A percentile compares a stretch with the other conserved stretches of the same genome.
Conservation (phyloP, 2,888 invertebrate species). For the Salpingus planirostris region DNA sequence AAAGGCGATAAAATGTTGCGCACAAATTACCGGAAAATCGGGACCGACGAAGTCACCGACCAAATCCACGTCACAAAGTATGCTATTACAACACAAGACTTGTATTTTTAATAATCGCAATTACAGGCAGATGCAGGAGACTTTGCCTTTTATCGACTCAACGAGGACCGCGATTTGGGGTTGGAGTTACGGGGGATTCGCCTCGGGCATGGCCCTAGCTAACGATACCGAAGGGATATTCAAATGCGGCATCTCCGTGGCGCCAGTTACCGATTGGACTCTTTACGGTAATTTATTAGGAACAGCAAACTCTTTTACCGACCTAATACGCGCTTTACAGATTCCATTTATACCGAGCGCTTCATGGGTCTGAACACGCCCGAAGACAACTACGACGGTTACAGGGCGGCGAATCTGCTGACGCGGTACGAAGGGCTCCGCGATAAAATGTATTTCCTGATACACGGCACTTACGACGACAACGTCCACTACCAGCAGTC, state of each 20-base stretch:
- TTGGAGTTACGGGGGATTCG: conserved; percentile 97
- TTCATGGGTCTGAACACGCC: conserved; percentile 82
- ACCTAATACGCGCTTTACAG: conserved; percentile 43
- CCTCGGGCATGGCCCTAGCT: conserved; percentile 79
- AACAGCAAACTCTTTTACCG: background rate
- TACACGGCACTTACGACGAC: conserved; percentile 91
- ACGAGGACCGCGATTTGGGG: conserved; percentile 91
- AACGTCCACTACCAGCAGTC: conserved; percentile 98
- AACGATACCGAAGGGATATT: conserved; percentile 66
- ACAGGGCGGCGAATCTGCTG: conserved; percentile 67
- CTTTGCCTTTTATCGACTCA: conserved; percentile 64
- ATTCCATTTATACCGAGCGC: conserved; percentile 94
- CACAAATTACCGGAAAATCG: conserved; percentile 72
- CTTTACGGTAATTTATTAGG: conserved; percentile 66
- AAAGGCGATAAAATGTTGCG: conserved; percentile 78
- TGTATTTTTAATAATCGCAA: background rate
- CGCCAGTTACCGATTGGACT: conserved; percentile 94
- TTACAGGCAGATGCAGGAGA: conserved; percentile 55
- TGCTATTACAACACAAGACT: conserved; percentile 8
- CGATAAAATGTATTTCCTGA: conserved; percentile 75
- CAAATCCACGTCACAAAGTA: conserved; percentile 79
- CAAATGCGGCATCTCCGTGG: conserved; percentile 90
- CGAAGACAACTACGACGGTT: conserved; percentile 64
- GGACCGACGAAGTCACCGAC: conserved; percentile 84
- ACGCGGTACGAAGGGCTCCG: conserved; percentile 50